Evolutionary conservation across 2,888 invertebrate genomes (phyloP).

Genomic region (Amphiduros pacificus): DNA sequence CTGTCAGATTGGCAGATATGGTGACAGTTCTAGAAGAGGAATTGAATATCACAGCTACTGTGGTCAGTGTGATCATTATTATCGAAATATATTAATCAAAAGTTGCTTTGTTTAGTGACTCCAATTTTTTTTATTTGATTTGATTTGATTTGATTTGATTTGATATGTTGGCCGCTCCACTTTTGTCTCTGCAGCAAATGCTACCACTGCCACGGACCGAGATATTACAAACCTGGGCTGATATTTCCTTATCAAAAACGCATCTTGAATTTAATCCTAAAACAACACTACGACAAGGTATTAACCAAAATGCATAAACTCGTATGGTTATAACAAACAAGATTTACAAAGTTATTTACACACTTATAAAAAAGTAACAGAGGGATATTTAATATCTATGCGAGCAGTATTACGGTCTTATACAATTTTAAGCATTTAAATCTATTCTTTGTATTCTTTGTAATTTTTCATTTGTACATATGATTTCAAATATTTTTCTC

Average conservation of each 20-base stretch:
- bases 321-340: too few species aligned
- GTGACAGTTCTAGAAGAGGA: conserved; percentile 23
- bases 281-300: conserved; percentile 11
- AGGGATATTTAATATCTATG: too few species aligned
- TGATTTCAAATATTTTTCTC: too few species aligned
- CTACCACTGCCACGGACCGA: conserved; percentile 30
- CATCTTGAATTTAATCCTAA: conserved; percentile 23
- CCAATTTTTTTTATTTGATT: neutral
- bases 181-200: conserved; percentile 19
- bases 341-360: too few species aligned
- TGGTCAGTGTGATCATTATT: too few species aligned
- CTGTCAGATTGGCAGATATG: conserved; percentile 25
- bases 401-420: too few species aligned
- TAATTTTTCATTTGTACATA: too few species aligned
- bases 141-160: neutral
- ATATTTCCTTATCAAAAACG: conserved; percentile 17
- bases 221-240: conserved; percentile 31
- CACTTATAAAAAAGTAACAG: too few species aligned
- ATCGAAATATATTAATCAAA: neutral
- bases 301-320: too few species aligned
- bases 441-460: too few species aligned
- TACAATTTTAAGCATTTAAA: too few species aligned
- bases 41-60: conserved; percentile 18
- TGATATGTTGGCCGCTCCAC: too few species aligned
- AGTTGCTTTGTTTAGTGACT: neutral